Evolutionary conservation across 35 echinoderm and acorn worm species (phyloP), one percentile per base, ranked within the genome.

Genomic region (Stichopus chloronotus): DNA sequence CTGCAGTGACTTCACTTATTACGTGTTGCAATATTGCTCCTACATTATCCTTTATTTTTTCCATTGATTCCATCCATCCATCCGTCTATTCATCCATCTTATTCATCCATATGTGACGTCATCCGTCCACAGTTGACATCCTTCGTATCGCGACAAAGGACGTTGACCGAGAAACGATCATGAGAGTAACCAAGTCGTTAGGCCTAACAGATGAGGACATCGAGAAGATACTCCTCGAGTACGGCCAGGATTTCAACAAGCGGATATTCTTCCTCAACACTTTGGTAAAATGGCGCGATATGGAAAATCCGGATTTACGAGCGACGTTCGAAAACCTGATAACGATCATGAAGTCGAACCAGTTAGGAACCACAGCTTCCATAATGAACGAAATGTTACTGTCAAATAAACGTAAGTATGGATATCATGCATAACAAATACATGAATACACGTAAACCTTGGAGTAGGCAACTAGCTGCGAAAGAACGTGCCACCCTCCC

Each of bases 221-320:
- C 5, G 91, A 93, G 8, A 57, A 25, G 25, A 94, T 98, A 55
- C 91, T 94, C 5, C 81, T 90, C 30, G 93, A 93, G 63, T 88
- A 94, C 84, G 96, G 96, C 10, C 90, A 93, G 55, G 96, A 98
- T 65, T 98, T 98, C 78, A 98, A 98, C 96, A 98, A 98, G 90
- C 65, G 94, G 25, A 81, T 98, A 65, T 98, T 94, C 63, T 72
- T 95, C 5, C 72, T 98, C 23, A 98, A 98, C 56, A 83, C 94
- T 9, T 77, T 98, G 21, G 90, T 98, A 59, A 92, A 88, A 87
- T 98, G 96, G 96, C n/a, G 81, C 83, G 94, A 95, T 52, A 92
- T 55, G 16, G 90, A 81, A 1, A 30, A 91, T 43, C 86, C 79
- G 10, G 93, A 94, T 54, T 55, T 63, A 43, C 77, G 55, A 58